Evolutionary conservation across 2,888 invertebrate species (phyloP).

Genomic region (Leptinotarsa tumamoca): DNA sequence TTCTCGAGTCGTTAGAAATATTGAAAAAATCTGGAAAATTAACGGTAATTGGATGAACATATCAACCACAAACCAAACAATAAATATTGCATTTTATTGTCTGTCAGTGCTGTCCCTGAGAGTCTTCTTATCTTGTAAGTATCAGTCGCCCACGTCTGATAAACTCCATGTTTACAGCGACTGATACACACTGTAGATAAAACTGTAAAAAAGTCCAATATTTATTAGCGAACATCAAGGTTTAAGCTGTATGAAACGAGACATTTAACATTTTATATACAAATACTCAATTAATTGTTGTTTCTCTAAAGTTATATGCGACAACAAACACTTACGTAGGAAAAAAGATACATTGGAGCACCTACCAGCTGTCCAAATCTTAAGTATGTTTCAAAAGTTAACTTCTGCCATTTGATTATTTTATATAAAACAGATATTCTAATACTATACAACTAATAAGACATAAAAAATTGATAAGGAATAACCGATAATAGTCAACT

Average conservation of each 20-base stretch:
- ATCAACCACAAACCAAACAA: constrained; percentile 32
- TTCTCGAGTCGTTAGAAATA: constrained; percentile 11
- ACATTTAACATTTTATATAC: neutral
- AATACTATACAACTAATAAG: no score
- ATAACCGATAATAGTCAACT: no score
- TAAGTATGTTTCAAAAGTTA: no score
- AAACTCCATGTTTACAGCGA: constrained; percentile 46
- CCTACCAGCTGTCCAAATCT: no score
- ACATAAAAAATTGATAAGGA: no score
- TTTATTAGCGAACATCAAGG: constrained; percentile 65
- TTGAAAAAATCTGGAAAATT: constrained; percentile 15
- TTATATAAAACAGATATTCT: no score
- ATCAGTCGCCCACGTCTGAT: constrained; percentile 50
- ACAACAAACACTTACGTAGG: neutral
- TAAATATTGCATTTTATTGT: constrained; percentile 35
- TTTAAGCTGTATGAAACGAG: constrained; percentile 61
- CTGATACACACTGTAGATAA: constrained; percentile 55
- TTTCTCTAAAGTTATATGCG: neutral
- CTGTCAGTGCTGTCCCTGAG: constrained; percentile 38
- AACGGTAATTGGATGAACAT: constrained; percentile 25
- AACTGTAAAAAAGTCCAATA: constrained; percentile 64
- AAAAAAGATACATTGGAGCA: no score
- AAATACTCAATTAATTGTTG: neutral
- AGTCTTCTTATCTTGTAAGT: constrained; percentile 46
- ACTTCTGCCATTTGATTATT: no score